Conservation (phyloP, 1,140 invertebrate species). For the Eueides isabella region DNA sequence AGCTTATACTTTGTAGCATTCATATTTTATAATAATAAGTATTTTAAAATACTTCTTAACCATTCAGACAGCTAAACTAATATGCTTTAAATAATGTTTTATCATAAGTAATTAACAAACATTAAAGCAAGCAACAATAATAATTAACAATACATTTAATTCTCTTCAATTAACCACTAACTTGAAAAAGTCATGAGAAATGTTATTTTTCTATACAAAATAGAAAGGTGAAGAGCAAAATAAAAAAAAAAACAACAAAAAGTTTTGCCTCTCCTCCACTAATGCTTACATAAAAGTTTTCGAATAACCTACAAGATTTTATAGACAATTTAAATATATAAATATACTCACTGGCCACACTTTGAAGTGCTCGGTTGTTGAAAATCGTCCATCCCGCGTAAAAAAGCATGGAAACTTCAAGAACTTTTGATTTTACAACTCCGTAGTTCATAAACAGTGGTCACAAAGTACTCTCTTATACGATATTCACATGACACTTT, state of each 20-base stretch:
- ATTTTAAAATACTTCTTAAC: neutral
- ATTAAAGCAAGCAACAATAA: neutral
- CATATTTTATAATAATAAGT: neutral
- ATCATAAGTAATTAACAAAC: neutral
- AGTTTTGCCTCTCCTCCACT: neutral
- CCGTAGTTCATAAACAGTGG: conserved; percentile 14
- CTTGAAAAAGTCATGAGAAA: neutral
- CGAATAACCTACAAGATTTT: neutral
- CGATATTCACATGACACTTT: neutral
- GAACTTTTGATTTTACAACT: conserved; percentile 43
- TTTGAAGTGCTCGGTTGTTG: conserved; percentile 56
- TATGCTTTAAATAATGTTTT: neutral
- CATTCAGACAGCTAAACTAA: neutral
- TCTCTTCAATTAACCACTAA: neutral
- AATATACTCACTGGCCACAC: conserved; percentile 59
- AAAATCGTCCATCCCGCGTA: conserved; percentile 63
- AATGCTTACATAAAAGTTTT: conserved; percentile 4
- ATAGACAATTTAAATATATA: neutral
- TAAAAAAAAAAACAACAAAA: neutral
- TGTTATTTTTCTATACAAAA: neutral
- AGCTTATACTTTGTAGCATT: neutral
- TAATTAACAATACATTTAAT: neutral
- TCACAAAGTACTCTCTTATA: neutral
- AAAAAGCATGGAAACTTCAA: conserved; percentile 74
- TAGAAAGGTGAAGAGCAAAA: neutral